Base-by-base conservation (phyloP, 2,888 invertebrate genomes). In the Eurytoma adleriae region DNA sequence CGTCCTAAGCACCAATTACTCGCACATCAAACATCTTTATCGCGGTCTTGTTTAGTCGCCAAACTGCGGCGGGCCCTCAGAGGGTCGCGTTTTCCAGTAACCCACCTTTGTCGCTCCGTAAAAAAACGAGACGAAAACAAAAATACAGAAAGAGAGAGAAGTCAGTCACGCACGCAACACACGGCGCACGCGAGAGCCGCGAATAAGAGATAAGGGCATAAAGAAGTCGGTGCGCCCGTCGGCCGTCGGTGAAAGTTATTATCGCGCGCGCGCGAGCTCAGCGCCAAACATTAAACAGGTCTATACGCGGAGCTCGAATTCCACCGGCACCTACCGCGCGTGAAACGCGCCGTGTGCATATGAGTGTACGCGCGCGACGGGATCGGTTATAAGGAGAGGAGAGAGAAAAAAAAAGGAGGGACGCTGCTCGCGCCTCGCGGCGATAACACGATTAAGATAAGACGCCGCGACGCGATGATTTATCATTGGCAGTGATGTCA, bases 401-500 rank as follows among this genome's bases (percentile, higher is more conserved):
- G 10, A 40, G 10, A 40, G 50, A 59, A 13, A 24, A 67, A 48
- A n/a, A 48, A 48, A 48, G 52, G 52, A 67, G 69, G 56, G n/a
- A 18, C 40, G 27, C 18, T 12, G 2, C 50, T 13, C 27, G 18
- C 16, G 10, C 18, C n/a, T 16, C n/a, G n/a, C 27, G 12, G 5
- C 48, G 78, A 72, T 78, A 78, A 68, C 67, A 20, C 27, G 67
- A 48, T 61, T 48, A 16, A 73, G 73, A 67, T 73, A 73, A 73
- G 50, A 5, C 16, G 50, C 14, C 14, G 52, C 16, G 62, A 56
- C 56, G n/a, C 16, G 18, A 48, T 66, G 30, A 52, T 71, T 78
- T 68, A 78, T 78, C 73, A 24, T 61, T 27, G 57, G 24, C 50
- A 62, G 24, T 73, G 78, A 79, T 73, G 73, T 73, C 54, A 79